Conservation (phyloP, 1,140 invertebrate genomes). For the Anadara kagoshimensis region DNA sequence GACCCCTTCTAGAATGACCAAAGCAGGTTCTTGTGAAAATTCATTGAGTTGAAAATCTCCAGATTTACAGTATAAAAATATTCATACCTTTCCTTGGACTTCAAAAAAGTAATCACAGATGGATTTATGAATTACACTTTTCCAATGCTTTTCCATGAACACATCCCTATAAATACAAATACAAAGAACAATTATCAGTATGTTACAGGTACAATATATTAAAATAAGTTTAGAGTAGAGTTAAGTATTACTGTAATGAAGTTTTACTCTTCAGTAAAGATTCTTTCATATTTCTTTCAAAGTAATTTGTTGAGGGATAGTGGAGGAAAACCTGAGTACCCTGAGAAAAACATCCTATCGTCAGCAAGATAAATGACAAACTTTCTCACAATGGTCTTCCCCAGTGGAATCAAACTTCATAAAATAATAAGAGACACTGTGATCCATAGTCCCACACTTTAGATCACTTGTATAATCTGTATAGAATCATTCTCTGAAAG, state of each 20-base stretch:
- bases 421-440: too few relatives aligned
- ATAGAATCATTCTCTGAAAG: background rate
- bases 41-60: background rate
- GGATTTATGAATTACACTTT: conserved; percentile 96
- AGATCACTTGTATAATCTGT: too few relatives aligned
- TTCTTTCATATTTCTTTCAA: conserved; percentile 3
- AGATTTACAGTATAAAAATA: background rate
- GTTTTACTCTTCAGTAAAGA: background rate
- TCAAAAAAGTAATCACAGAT: conserved; percentile 99
- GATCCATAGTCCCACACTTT: too few relatives aligned
- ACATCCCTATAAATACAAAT: conserved; percentile 88
- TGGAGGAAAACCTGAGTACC: background rate
- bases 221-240: background rate
- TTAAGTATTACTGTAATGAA: background rate
- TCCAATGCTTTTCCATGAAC: conserved; percentile 99
- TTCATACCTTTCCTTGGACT: conserved; percentile 85
- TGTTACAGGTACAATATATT: background rate
- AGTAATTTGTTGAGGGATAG: background rate
- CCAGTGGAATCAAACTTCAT: too few relatives aligned
- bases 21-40: background rate
- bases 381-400: too few relatives aligned
- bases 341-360: background rate
- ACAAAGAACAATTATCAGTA: background rate
- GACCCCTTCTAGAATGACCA: background rate
- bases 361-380: too few relatives aligned